Percentiles rank a stretch among this genome's conserved stretches.
Conservation (phyloP, 2,113 vertebrate genomes). For the Stegastes partitus region DNA sequence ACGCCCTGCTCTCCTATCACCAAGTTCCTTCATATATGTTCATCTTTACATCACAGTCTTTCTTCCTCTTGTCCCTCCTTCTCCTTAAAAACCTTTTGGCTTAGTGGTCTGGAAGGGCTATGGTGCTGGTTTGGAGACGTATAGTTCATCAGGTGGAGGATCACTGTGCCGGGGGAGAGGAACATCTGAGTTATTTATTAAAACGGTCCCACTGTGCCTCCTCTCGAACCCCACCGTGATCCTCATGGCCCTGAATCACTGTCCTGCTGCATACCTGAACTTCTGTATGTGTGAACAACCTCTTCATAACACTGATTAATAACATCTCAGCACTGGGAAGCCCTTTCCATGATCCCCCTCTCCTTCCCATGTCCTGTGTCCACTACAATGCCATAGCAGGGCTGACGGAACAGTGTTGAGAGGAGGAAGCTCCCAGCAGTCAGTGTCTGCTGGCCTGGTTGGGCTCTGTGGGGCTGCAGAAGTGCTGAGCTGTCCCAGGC, state of each 20-base stretch:
- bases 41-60: slow-evolving; percentile 61
- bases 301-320: slow-evolving; percentile 64
- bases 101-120: slow-evolving; percentile 62
- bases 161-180: slow-evolving; percentile 75
- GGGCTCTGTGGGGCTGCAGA: slow-evolving; percentile 79
- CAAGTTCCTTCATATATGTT: slow-evolving; percentile 76
- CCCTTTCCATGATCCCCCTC: slow-evolving; percentile 25
- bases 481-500: slow-evolving; percentile 85
- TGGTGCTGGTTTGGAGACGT: slow-evolving; percentile 49
- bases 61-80: slow-evolving; percentile 31
- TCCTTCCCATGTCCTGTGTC: slow-evolving; percentile 36
- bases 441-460: slow-evolving; percentile 31
- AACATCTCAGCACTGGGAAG: slow-evolving; percentile 29
- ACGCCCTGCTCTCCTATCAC: slow-evolving; percentile 47
- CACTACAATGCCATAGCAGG: slow-evolving; percentile 27
- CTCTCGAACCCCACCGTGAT: slow-evolving; percentile 17
- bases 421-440: slow-evolving; percentile 25
- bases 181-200: slow-evolving; percentile 7
- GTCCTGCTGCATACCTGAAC: slow-evolving; percentile 40
- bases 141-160: slow-evolving; percentile 42
- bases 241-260: slow-evolving; percentile 44
- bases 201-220: slow-evolving; percentile 13
- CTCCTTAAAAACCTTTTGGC: slow-evolving; percentile 51
- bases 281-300: slow-evolving; percentile 42
- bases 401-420: slow-evolving; percentile 7